phyloP scores from a whole-genome alignment of 2,888 invertebrate species.

The Desoria tigrina region DNA sequence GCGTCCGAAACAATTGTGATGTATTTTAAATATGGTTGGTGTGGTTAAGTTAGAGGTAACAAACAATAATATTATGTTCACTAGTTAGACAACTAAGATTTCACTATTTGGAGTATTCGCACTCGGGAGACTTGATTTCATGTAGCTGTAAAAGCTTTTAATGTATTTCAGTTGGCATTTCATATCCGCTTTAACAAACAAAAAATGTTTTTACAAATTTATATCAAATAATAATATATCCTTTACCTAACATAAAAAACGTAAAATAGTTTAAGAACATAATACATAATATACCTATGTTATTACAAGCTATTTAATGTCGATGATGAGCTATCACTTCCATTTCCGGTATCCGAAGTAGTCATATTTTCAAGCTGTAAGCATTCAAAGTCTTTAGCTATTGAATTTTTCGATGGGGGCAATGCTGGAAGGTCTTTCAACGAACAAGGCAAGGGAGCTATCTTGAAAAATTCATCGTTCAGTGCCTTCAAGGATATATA shows the following conservation, averaged over 20 bases:
- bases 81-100: too few species aligned
- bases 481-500: constrained; percentile 64
- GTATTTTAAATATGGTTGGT: too few species aligned
- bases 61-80: too few species aligned
- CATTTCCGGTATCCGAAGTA: not conserved
- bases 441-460: constrained; percentile 67
- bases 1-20: too few species aligned
- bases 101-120: too few species aligned
- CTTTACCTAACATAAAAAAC: not conserved
- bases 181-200: too few species aligned
- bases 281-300: not conserved
- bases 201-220: too few species aligned
- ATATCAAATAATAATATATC: too few species aligned
- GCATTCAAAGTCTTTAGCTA: constrained; percentile 39
- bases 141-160: too few species aligned
- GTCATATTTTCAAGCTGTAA: constrained; percentile 1
- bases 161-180: too few species aligned
- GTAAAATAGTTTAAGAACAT: not conserved
- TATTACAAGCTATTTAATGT: constrained; percentile 9
- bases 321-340: constrained; percentile 4
- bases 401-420: constrained; percentile 38
- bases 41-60: too few species aligned
- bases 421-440: constrained; percentile 66
- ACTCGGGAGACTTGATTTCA: too few species aligned
- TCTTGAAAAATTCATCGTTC: constrained; percentile 71